Percentiles rank a stretch among this genome's conserved stretches.
phyloP scores from a whole-genome alignment of 2,888 invertebrate genomes.

The Melieria picta region DNA sequence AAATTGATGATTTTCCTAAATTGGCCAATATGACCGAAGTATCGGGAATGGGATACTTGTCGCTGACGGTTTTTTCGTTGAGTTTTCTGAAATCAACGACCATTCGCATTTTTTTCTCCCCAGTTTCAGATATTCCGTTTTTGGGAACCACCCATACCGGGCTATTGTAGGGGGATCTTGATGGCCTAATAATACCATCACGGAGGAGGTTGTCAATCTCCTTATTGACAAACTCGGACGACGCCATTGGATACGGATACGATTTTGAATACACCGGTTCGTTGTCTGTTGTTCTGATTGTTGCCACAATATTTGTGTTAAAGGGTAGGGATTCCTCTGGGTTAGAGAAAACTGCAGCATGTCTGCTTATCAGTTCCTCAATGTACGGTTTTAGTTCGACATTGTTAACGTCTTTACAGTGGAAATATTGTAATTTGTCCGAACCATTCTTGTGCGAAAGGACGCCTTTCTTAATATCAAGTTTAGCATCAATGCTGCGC shows the following conservation, averaged over 20 bases:
- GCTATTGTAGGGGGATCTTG: no score
- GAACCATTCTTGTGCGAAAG: neutral
- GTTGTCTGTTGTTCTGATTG: neutral
- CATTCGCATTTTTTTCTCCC: slow-evolving; percentile 2
- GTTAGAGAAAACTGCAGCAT: neutral
- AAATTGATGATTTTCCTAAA: neutral
- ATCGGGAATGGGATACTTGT: neutral
- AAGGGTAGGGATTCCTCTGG: neutral
- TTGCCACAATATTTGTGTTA: slow-evolving; percentile 1
- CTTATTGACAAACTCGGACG: slow-evolving; percentile 33
- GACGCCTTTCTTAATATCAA: neutral
- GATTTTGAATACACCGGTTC: slow-evolving; percentile 38
- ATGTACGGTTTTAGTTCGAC: neutral
- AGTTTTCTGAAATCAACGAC: slow-evolving; percentile 17
- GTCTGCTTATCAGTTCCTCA: neutral
- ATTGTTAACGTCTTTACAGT: neutral
- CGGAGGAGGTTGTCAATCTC: slow-evolving; percentile 28
- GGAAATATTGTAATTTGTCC: neutral
- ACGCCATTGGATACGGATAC: slow-evolving; percentile 36
- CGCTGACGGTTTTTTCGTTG: slow-evolving; percentile 9
- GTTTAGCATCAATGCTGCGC: neutral
- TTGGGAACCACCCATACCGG: slow-evolving; percentile 13
- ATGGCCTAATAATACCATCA: slow-evolving; percentile 11
- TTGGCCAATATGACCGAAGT: neutral
- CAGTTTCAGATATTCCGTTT: slow-evolving; percentile 11